Base-by-base conservation (phyloP, 2,797 vertebrate species). In the Lithobates pipiens region DNA sequence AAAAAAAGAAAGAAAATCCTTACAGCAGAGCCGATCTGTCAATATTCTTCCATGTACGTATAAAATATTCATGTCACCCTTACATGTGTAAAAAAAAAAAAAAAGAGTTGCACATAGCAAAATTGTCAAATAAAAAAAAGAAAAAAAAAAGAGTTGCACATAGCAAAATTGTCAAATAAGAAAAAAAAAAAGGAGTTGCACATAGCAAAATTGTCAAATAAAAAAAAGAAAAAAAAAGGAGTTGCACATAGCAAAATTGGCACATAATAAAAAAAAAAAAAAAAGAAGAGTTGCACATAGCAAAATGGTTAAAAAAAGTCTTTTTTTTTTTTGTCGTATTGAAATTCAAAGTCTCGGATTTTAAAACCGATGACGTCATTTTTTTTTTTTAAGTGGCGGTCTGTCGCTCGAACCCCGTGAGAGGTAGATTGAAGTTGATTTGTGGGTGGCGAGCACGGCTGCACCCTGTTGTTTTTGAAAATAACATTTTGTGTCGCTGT, bases 21-120 rank as follows among this genome's bases (percentile, higher is more conserved):
- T 39, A 39, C 39, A 39, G 39, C 39, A 29, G 16, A 68, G 36
- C 39, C 9, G 36, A n/a, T 44, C 29, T 23, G 39, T 46, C 83
- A 39, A 75, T 44, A 44, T 42, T n/a, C 42, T 15, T 34, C 34
- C 46, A n/a, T 29, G 7, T 61, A 65, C 25, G 46, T 50, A 65
- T 71, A 77, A 63, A 72, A 65, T 23, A 82, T 77, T 76, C 18
- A 65, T 63, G 71, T 77, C 54, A 25, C 46, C 73, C 74, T 70
- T 21, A 23, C 6, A 63, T 39, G 39, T 39, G 39, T 10, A 39
- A 10, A 39, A 39, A 39, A 39, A 39, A 39, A 39, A 9, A 39
- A 39, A 39, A 39, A 32, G 32, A 32, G 3, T 32, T 32, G 32
- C 1, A 32, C 32, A 32, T 32, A 32, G 1, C 1, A 50, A 50